Conservation (phyloP, 2,888 invertebrate genomes). For the Ophioninae sp. region DNA sequence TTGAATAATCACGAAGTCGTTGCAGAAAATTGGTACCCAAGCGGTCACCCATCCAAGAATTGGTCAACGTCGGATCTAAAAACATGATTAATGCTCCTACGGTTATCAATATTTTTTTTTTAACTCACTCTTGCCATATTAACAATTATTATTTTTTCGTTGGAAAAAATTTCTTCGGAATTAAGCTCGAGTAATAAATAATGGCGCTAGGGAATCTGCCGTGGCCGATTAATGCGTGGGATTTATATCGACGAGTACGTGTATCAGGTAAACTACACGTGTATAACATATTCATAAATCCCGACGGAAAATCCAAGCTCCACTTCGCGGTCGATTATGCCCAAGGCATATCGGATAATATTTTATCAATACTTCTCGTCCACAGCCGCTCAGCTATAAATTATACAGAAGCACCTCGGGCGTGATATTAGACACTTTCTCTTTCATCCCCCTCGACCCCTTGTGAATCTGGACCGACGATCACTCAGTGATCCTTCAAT, state of each 20-base stretch:
- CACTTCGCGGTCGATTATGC: slow-evolving; percentile 35
- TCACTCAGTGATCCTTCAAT: slow-evolving; percentile 19
- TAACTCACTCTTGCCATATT: not conserved
- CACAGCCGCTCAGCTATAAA: slow-evolving; percentile 50
- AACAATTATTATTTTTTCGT: not conserved
- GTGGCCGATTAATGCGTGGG: not conserved
- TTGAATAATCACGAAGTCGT: too few relatives aligned
- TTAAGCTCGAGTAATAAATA: slow-evolving; percentile 14
- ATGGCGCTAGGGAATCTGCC: slow-evolving; percentile 23
- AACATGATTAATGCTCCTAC: not conserved
- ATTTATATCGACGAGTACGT: not conserved
- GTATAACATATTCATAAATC: slow-evolving; percentile 33
- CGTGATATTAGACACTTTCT: slow-evolving; percentile 52
- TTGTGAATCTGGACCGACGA: slow-evolving; percentile 20
- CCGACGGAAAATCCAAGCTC: slow-evolving; percentile 21
- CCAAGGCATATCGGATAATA: slow-evolving; percentile 57
- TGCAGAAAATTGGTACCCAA: too few relatives aligned
- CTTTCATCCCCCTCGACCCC: not conserved
- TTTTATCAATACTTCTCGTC: slow-evolving; percentile 50
- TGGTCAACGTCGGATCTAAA: too few relatives aligned
- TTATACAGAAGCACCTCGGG: slow-evolving; percentile 62
- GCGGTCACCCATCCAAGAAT: too few relatives aligned
- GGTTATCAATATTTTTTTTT: not conserved
- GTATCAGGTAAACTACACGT: not conserved
- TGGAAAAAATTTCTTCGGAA: too few relatives aligned